Percentiles rank a stretch among this genome's conserved stretches.
These are phyloP conservation scores for Alcedo quadribrachys DNA, from an alignment of 2,797 vertebrate species.

Conservation along the genomic window DNA sequence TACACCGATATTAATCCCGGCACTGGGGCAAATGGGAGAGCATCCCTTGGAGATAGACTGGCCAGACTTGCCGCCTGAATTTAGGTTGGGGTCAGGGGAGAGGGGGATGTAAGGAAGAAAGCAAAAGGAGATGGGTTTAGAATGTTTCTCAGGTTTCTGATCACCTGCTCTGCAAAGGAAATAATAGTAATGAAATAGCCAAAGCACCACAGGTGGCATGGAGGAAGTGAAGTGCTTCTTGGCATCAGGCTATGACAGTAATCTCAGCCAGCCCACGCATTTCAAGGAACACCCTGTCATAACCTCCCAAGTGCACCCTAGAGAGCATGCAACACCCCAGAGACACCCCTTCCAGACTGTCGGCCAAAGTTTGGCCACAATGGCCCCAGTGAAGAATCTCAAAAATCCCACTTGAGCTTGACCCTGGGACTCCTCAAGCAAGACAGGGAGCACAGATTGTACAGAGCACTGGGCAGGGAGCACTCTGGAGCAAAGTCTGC, in stretches of 20 bases:
- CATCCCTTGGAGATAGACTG: conserved; percentile 74
- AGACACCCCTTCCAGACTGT: not conserved
- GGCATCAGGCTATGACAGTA: not conserved
- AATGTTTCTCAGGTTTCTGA: not conserved
- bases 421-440: not conserved
- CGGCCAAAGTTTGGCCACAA: rapidly evolving
- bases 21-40: conserved; percentile 37
- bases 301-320: not conserved
- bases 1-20: conserved; percentile 40
- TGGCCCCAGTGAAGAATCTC: rapidly evolving
- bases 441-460: not conserved
- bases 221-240: not conserved
- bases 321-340: not conserved
- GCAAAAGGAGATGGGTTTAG: not conserved
- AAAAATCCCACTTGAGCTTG: not conserved
- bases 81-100: not conserved
- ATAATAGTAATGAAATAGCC: not conserved
- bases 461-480: not conserved
- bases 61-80: conserved; percentile 12
- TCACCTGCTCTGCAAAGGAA: not conserved
- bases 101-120: not conserved
- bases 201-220: rapidly evolving
- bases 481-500: not conserved
- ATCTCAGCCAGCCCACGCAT: not conserved
- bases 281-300: not conserved